Evolutionary conservation across 1,140 invertebrate species (phyloP).

Genomic region (Hypsibius dujardini): DNA sequence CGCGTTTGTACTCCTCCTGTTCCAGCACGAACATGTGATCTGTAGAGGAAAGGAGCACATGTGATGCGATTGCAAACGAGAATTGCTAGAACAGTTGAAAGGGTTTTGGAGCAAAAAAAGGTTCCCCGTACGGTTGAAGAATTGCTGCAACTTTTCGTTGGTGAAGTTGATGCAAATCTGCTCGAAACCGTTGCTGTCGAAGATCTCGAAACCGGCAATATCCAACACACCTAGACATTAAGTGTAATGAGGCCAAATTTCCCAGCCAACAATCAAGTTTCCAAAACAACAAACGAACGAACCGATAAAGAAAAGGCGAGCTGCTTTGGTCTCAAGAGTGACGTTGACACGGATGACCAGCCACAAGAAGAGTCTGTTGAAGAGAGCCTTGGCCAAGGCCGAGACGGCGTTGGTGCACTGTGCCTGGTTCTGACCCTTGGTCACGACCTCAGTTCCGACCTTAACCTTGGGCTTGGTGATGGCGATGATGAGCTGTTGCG

Average conservation of each 20-base stretch:
- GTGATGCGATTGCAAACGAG: too few species aligned
- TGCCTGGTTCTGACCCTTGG: slow-evolving; percentile 66
- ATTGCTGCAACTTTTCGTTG: slow-evolving; percentile 98
- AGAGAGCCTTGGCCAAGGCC: slow-evolving; percentile 89
- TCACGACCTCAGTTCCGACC: slow-evolving; percentile 96
- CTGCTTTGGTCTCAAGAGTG: slow-evolving; percentile 90
- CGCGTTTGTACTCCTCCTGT: slow-evolving; percentile 96
- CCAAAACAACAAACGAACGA: too few species aligned
- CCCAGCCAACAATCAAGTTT: too few species aligned
- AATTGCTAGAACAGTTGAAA: too few species aligned
- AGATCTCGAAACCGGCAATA: slow-evolving; percentile 99
- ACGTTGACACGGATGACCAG: slow-evolving; percentile 95
- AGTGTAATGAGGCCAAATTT: too few species aligned
- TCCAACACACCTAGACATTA: slow-evolving; percentile 71
- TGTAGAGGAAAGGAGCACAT: too few species aligned
- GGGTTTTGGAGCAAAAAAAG: too few species aligned
- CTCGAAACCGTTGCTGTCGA: slow-evolving; percentile 99
- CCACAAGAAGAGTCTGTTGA: slow-evolving; percentile 91
- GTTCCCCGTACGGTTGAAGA: slow-evolving; percentile 63
- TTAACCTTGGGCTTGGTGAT: slow-evolving; percentile 78
- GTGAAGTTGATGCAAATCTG: slow-evolving; percentile 99
- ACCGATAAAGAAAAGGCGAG: slow-evolving; percentile 87
- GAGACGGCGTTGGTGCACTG: not conserved
- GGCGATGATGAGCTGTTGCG: slow-evolving; percentile 21
- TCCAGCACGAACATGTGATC: slow-evolving; percentile 99